A percentile compares a stretch with the other conserved stretches of the same genome.
Conservation (phyloP, 37 sponge, comb jelly and placozoan species). For the Aphrocallistes beatrix region DNA sequence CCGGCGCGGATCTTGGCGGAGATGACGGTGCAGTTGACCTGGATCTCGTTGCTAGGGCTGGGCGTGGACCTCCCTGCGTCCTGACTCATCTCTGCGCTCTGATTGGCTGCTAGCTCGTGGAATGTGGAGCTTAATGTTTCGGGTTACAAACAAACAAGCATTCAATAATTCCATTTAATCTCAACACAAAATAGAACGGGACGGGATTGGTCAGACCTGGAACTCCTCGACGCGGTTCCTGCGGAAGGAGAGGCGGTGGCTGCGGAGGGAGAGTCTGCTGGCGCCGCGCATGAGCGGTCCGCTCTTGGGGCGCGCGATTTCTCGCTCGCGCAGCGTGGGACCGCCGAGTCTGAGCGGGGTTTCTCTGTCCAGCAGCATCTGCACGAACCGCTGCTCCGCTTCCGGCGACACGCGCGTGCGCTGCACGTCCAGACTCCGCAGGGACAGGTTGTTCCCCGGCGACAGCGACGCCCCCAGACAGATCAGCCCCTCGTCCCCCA, state of each 20-base stretch:
- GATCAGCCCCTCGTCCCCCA: conserved; percentile 69
- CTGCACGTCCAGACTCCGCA: conserved; percentile 43
- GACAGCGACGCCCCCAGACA: conserved; percentile 45
- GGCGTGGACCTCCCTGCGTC: not conserved
- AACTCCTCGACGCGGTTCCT: not conserved
- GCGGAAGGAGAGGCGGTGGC: not conserved
- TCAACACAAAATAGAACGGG: too few relatives aligned
- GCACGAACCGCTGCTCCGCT: conserved; percentile 19
- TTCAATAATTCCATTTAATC: too few relatives aligned
- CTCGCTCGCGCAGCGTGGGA: not conserved
- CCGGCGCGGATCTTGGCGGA: not conserved
- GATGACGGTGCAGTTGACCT: not conserved
- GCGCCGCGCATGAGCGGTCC: not conserved
- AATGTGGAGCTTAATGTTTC: too few relatives aligned
- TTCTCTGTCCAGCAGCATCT: not conserved
- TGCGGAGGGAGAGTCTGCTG: not conserved
- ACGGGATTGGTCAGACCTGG: not conserved
- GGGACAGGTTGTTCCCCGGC: conserved; percentile 31
- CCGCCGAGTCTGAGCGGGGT: not conserved
- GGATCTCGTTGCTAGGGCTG: not conserved
- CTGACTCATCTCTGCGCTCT: not conserved
- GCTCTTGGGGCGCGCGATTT: not conserved
- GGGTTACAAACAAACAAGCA: too few relatives aligned
- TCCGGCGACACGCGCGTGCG: conserved; percentile 30
- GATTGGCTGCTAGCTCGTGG: too few relatives aligned